These are phyloP conservation scores for Anthopleura sola DNA, from an alignment of 64 coral and sea anemone species.

Conservation along the genomic window DNA sequence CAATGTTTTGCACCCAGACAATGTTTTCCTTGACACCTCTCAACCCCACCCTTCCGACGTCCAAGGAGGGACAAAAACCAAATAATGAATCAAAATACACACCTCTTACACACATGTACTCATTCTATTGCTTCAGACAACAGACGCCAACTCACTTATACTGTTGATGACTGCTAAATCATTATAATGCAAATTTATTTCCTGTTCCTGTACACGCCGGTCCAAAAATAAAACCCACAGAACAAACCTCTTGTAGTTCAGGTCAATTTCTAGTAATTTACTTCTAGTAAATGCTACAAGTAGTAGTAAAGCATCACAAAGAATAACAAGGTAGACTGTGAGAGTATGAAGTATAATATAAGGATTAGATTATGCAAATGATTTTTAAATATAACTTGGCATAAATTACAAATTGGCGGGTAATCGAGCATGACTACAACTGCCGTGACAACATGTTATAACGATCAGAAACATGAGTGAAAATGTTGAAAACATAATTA, in stretches of 20 bases:
- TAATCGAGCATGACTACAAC: neutral
- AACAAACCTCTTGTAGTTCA: neutral
- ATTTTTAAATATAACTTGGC: neutral
- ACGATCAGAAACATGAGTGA: neutral
- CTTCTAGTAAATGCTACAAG: too few relatives aligned
- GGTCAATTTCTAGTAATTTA: too few relatives aligned
- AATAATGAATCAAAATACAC: neutral
- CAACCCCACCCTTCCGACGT: too few relatives aligned
- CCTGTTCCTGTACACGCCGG: neutral
- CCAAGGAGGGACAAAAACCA: too few relatives aligned
- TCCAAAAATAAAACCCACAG: neutral
- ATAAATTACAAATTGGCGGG: constrained; percentile 8
- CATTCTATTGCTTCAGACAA: neutral
- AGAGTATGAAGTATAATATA: neutral
- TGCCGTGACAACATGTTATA: neutral
- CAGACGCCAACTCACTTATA: neutral
- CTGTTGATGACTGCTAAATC: neutral
- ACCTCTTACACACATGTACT: neutral
- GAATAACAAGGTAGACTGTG: neutral
- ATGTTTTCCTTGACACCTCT: too few relatives aligned
- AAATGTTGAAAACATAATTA: too few relatives aligned
- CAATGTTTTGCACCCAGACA: too few relatives aligned
- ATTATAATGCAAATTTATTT: neutral
- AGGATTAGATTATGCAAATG: neutral
- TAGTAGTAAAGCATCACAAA: neutral